Conservation (phyloP, 2,888 invertebrate species). For the Alloplasta piceator region DNA sequence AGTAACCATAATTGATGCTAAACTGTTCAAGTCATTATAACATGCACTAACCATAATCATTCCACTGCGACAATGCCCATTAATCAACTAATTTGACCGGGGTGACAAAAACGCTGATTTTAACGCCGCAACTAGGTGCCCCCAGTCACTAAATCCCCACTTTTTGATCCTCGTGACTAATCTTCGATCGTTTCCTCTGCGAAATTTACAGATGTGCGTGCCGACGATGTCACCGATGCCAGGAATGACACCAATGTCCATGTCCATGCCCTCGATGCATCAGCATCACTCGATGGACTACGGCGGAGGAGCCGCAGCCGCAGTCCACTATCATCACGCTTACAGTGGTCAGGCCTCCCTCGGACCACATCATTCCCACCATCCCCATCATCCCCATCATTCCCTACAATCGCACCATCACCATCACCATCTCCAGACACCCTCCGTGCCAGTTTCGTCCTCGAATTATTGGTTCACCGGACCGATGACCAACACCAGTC, state of each 20-base stretch:
- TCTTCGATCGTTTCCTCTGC: no score
- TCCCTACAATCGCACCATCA: conserved; percentile 66
- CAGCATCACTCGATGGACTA: conserved; percentile 77
- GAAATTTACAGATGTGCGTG: conserved; percentile 75
- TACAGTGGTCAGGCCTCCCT: conserved; percentile 62
- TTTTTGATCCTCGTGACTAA: not conserved
- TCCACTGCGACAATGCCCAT: no score
- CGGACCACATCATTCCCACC: conserved; percentile 61
- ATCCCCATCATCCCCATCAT: conserved; percentile 67
- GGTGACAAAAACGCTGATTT: no score
- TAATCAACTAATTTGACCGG: no score
- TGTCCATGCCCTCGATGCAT: conserved; percentile 75
- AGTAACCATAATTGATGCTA: no score
- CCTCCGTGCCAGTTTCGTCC: conserved; percentile 36
- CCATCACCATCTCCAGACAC: conserved; percentile 69
- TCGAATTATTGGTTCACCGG: conserved; percentile 75
- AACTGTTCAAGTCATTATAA: no score
- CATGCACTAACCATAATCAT: no score
- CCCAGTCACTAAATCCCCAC: no score
- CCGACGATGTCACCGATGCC: conserved; percentile 75
- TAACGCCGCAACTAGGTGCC: no score
- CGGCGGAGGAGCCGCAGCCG: conserved; percentile 57
- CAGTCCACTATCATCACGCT: conserved; percentile 66
- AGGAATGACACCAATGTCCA: conserved; percentile 75
- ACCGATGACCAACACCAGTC: conserved; percentile 64